Base-by-base conservation (phyloP, 2,797 vertebrate genomes). In the Masticophis lateralis region DNA sequence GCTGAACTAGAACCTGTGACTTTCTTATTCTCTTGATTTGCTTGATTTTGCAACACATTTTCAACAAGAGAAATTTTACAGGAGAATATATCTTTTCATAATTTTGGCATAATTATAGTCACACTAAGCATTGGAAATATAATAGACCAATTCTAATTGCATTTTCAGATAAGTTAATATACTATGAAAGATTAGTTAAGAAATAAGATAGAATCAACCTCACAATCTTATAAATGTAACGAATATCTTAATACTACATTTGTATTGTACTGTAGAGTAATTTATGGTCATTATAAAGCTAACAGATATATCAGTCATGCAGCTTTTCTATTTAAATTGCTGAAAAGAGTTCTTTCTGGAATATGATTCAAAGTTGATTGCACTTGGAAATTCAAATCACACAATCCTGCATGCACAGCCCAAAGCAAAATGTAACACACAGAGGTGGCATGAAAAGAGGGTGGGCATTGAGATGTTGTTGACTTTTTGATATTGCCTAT, bases 251-350 rank as follows among this genome's bases (percentile, higher is more conserved):
- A 51, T 94, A 55, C 32, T 95, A 87, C 57, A 79, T 95, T 95
- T 87, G 88, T 53, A 63, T 61, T 89, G 92, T 93, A 27, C 91
- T 90, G 55, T n/a, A 69, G 37, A 56, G 87, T 94, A 94, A 97
- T 97, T 96, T 96, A 96, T 94, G 55, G 25, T 18, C 93, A 16
- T 90, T 96, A 93, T 61, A 91, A 95, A 94, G 95, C 96, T 96
- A 96, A 96, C 94, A 96, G n/a, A 28, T 94, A 66, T 89, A 96
- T 97, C 91, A 94, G 92, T 96, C 95, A 96, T 95, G 93, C 37
- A 0, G 4, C 27, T 94, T 95, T 91, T 94, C 93, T 43, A 91
- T 93, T 96, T 69, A 79, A 93, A 94, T 92, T 37, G 18, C 59
- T 95, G 69, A n/a, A 66, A 5, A 55, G 88, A 95, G 28, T 11